phyloP scores from a whole-genome alignment of 2,797 vertebrate species.

The Brachyalestes nurse region DNA sequence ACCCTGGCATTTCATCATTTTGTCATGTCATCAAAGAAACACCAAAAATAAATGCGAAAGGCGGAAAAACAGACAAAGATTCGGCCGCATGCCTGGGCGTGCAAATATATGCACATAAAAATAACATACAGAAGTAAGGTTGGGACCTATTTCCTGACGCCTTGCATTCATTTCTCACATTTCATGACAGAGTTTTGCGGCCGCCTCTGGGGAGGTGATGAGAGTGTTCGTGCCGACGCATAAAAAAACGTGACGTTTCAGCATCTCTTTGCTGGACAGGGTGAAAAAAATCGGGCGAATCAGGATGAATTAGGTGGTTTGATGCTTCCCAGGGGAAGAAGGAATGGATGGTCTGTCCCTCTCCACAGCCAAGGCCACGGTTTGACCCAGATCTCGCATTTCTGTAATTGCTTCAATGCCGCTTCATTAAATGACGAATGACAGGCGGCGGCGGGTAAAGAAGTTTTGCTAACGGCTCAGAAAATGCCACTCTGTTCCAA shows the following conservation, averaged over 20 bases:
- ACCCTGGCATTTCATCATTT: neutral
- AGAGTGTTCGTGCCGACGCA: slow-evolving; percentile 5
- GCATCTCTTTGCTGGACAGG: slow-evolving; percentile 16
- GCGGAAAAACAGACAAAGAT: neutral
- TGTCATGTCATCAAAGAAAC: neutral
- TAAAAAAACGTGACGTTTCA: slow-evolving; percentile 5
- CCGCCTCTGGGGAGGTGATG: neutral
- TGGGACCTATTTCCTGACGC: neutral
- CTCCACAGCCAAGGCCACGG: slow-evolving; percentile 14
- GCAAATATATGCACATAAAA: neutral
- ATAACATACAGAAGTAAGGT: neutral
- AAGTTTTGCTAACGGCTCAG: slow-evolving; percentile 8
- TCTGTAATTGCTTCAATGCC: slow-evolving; percentile 41
- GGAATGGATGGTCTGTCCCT: slow-evolving; percentile 16
- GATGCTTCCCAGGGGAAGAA: slow-evolving; percentile 43
- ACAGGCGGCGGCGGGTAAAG: neutral
- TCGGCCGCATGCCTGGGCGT: neutral
- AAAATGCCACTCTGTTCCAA: neutral
- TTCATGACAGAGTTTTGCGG: neutral
- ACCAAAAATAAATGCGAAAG: slow-evolving; percentile 6
- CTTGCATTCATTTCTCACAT: neutral
- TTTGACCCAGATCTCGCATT: slow-evolving; percentile 39
- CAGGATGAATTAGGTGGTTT: slow-evolving; percentile 56
- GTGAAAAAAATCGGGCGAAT: slow-evolving; percentile 30
- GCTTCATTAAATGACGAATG: neutral